These are phyloP conservation scores for Aselliscus stoliczkanus DNA, from an alignment of 2,797 vertebrate genomes.

Conservation along the genomic window DNA sequence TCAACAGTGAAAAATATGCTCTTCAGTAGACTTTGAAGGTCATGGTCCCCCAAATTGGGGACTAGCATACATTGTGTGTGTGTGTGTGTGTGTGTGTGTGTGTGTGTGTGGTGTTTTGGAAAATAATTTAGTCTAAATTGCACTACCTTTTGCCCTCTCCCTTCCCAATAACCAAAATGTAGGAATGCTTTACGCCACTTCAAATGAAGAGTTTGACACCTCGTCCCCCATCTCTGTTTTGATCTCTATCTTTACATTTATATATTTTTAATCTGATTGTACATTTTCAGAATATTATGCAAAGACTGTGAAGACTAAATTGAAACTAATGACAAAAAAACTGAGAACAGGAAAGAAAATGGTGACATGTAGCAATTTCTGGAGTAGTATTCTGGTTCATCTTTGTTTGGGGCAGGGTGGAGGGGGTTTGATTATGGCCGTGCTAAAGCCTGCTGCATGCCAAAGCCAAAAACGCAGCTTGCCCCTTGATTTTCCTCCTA, in stretches of 20 bases:
- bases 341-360: neutral
- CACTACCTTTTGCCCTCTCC: neutral
- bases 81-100: neutral
- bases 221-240: too few species aligned
- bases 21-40: neutral
- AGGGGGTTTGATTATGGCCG: constrained; percentile 9
- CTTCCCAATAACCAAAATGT: neutral
- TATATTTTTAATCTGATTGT: neutral
- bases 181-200: neutral
- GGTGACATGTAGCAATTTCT: neutral
- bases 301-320: neutral
- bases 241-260: neutral
- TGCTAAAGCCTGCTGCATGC: neutral
- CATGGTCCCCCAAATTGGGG: neutral
- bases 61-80: neutral
- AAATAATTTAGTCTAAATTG: neutral
- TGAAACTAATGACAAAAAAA: neutral
- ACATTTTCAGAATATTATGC: neutral
- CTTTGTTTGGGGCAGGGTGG: neutral
- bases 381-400: neutral
- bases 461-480: constrained; percentile 23
- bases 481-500: constrained; percentile 30
- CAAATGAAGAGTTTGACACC: neutral
- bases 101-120: neutral
- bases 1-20: neutral